Percentiles rank a stretch among this genome's conserved stretches.
Conservation (phyloP, 2,113 vertebrate species). For the Lutjanus erythropterus region DNA sequence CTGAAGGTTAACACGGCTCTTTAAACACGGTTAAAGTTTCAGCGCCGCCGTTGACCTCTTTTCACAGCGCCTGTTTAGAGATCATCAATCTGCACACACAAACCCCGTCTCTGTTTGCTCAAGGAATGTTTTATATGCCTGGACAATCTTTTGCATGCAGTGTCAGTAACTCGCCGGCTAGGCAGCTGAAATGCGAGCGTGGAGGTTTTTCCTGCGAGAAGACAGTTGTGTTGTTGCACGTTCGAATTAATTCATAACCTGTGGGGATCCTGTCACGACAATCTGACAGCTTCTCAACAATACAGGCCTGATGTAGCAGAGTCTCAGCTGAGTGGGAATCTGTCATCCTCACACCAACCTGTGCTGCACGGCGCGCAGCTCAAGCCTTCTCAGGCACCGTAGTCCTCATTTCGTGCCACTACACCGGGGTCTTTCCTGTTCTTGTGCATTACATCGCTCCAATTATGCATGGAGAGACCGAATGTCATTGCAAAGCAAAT, state of each 20-base stretch:
- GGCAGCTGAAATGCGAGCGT: conserved; percentile 4
- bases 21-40: conserved; percentile 15
- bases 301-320: conserved; percentile 45
- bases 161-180: conserved; percentile 8
- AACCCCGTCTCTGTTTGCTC: background rate
- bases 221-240: conserved; percentile 53
- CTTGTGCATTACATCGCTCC: background rate
- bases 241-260: conserved; percentile 73
- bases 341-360: conserved; percentile 47
- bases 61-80: background rate
- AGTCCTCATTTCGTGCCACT: background rate
- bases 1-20: conserved; percentile 45
- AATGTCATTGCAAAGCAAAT: conserved; percentile 16
- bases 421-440: background rate
- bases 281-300: conserved; percentile 63
- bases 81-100: background rate
- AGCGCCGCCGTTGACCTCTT: background rate
- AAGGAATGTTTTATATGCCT: background rate
- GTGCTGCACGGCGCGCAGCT: conserved; percentile 11
- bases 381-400: background rate
- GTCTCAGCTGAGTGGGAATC: conserved; percentile 49
- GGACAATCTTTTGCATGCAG: background rate
- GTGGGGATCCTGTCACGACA: conserved; percentile 58
- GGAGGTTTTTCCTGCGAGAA: conserved; percentile 20
- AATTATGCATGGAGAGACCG: background rate